Evolutionary conservation across 2,113 vertebrate species (phyloP).

Genomic region (Zapus hudsonius): DNA sequence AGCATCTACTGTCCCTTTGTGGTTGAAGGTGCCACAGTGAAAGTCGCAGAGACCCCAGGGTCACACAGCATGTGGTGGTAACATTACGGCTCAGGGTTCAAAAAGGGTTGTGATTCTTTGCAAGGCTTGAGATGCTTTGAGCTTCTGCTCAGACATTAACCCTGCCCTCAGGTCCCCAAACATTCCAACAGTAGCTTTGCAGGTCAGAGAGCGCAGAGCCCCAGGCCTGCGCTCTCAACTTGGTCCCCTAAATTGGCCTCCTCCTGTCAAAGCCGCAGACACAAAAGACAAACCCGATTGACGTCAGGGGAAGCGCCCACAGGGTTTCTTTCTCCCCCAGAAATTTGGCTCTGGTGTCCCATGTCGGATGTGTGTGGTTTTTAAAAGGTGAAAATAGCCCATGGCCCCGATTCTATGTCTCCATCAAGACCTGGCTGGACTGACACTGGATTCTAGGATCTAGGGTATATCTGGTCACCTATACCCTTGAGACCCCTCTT

Average conservation of each 20-base stretch:
- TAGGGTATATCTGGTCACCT: background rate
- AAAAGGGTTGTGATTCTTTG: rapidly evolving
- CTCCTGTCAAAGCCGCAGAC: constrained; percentile 74
- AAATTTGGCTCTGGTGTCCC: constrained; percentile 45
- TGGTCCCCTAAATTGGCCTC: constrained; percentile 53
- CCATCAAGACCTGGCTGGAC: constrained; percentile 11
- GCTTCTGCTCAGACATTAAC: background rate
- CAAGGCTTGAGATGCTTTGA: background rate
- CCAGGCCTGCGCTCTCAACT: background rate
- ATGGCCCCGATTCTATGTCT: constrained; percentile 25
- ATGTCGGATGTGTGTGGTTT: constrained; percentile 69
- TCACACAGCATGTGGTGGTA: background rate
- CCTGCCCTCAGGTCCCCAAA: no score
- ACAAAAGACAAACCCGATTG: constrained; percentile 68
- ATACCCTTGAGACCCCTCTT: background rate
- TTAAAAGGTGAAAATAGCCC: constrained; percentile 66
- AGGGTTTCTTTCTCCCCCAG: constrained; percentile 64
- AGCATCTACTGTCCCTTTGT: background rate
- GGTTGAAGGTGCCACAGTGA: background rate
- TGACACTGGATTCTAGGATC: background rate
- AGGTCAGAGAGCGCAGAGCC: rapidly evolving
- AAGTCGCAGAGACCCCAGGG: background rate
- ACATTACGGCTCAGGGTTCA: background rate
- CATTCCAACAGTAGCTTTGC: no score
- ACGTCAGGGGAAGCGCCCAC: constrained; percentile 68